These are phyloP conservation scores for Drosophila nebulosa DNA, from an alignment of 1,140 invertebrate species.

Conservation along the genomic window DNA sequence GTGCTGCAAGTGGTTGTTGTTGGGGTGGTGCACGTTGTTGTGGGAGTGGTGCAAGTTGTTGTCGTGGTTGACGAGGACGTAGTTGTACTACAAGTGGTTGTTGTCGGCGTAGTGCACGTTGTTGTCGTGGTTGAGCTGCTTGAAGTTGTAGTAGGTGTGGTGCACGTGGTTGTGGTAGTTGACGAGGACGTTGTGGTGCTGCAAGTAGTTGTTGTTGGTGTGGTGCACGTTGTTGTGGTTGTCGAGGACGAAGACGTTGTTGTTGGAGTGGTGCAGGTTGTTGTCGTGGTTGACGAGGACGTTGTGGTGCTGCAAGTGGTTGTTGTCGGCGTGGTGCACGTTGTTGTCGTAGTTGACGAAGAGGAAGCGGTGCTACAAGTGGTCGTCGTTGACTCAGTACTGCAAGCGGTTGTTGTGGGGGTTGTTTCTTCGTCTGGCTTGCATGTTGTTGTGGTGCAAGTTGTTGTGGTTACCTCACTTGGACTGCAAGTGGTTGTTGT, in stretches of 20 bases:
- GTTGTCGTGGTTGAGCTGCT: too few relatives aligned
- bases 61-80: conserved; percentile 11
- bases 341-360: too few relatives aligned
- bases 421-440: neutral
- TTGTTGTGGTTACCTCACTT: neutral
- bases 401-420: conserved; percentile 5
- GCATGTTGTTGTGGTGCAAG: neutral
- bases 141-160: too few relatives aligned
- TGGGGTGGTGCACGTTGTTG: conserved; percentile 14
- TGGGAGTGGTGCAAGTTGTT: neutral
- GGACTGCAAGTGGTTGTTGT: conserved; percentile 22
- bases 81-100: neutral
- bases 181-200: neutral
- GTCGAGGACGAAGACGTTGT: conserved; percentile 13
- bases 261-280: conserved; percentile 6
- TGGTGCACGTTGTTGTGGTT: neutral
- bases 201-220: neutral
- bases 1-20: conserved; percentile 12
- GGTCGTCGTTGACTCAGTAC: neutral
- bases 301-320: conserved; percentile 11
- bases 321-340: neutral
- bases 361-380: too few relatives aligned
- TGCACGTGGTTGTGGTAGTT: neutral
- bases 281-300: conserved; percentile 12
- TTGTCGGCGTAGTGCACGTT: too few relatives aligned